phyloP scores from a whole-genome alignment of 2,113 vertebrate genomes.

The Calyptomena viridis region DNA sequence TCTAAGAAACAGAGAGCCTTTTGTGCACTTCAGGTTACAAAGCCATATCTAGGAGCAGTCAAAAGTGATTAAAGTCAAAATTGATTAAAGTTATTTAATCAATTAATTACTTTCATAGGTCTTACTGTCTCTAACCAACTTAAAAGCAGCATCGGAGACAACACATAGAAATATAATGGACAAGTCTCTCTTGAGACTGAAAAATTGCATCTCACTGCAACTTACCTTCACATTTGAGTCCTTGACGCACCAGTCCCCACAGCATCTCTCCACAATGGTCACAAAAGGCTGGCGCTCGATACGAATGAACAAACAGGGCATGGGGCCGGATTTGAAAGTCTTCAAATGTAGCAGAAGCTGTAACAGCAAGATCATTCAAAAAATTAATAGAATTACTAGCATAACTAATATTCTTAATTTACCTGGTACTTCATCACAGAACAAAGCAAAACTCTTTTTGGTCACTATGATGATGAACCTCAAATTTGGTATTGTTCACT shows the following conservation, averaged over 20 bases:
- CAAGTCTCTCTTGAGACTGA: not conserved
- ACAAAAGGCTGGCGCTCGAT: constrained; percentile 94
- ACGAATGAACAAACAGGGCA: constrained; percentile 93
- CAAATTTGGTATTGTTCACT: not conserved
- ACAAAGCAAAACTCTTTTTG: not conserved
- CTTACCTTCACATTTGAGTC: constrained; percentile 96
- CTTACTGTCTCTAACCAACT: not conserved
- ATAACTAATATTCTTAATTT: not conserved
- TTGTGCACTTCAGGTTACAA: not conserved
- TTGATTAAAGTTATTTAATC: not conserved
- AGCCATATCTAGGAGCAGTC: not conserved
- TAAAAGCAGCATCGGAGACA: not conserved
- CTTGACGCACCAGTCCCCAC: constrained; percentile 95
- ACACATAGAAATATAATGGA: fast-evolving
- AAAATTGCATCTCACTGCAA: not conserved
- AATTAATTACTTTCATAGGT: not conserved
- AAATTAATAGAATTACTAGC: not conserved
- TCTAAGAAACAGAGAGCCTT: not conserved
- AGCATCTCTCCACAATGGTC: constrained; percentile 99
- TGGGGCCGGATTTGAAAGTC: constrained; percentile 98
- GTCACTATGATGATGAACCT: not conserved
- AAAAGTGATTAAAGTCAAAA: too few relatives aligned
- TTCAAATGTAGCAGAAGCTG: constrained; percentile 94
- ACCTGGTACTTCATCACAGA: not conserved
- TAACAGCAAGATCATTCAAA: not conserved